Base-by-base conservation (phyloP, 1,140 invertebrate genomes). In the Samia ricini region DNA sequence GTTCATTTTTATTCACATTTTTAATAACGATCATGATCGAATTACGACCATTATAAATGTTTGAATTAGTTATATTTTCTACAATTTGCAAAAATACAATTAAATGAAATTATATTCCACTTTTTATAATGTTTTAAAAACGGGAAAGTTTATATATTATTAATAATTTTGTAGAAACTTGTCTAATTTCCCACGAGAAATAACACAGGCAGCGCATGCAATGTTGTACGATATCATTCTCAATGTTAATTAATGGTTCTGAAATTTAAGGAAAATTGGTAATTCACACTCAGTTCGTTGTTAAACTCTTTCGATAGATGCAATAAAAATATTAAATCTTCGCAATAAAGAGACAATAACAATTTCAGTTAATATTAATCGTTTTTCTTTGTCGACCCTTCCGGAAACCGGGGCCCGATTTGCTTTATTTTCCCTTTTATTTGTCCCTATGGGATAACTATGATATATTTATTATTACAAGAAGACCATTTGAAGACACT, bases 311-410 rank as follows among this genome's bases (percentile, higher is more conserved):
- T 81, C 76, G 63, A 61, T 63, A 62, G 65, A 66, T 15, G 74
- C 78, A 80, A 72, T 83, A 81, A 88, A 85, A 88, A 82, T 86
- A 86, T 83, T 77, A 82, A 83, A 79, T 76, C 64, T 64, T 24
- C 62, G 69, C 75, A 76, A 79, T 84, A 82, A 84, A 82, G 71
- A 74, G 74, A 73, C 80, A 63, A 83, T 88, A 85, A 88, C 83
- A 81, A 84, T 89, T 81, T 81, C 81, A 89, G 84, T 89, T 89
- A 88, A 89, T 88, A 88, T 88, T 89, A 89, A 89, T 88, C 85
- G 87, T 76, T 90, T 88, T 89, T 90, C 87, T 88, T 89, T 85
- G 76, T 65, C 72, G 79, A 82, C 87, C 87, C 83, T 84, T 84
- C 82, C 79, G 77, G 61, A 69, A 58, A 42, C 23, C 62, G 15